Conservation (phyloP, 2,888 invertebrate genomes). For the Creontiades dilutus region DNA sequence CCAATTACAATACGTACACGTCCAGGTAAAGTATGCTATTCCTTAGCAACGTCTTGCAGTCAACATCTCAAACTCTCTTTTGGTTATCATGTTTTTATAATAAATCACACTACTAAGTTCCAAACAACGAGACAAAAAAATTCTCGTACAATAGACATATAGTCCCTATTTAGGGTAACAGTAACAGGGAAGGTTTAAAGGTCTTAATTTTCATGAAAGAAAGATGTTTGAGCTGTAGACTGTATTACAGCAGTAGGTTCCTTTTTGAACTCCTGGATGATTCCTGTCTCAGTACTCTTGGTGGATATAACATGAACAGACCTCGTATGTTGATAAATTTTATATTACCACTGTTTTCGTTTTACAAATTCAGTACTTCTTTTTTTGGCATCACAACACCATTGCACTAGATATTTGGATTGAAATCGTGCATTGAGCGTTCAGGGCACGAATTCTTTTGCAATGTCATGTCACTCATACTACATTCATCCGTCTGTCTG, state of each 20-base stretch:
- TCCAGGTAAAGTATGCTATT: constrained; percentile 68
- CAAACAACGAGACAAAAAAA: too few relatives aligned
- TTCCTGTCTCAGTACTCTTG: background rate
- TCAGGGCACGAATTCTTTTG: background rate
- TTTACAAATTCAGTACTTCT: background rate
- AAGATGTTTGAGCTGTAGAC: background rate
- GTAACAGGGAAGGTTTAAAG: too few relatives aligned
- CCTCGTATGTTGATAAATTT: constrained; percentile 28
- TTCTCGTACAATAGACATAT: too few relatives aligned
- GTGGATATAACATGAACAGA: constrained; percentile 22
- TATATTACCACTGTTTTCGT: constrained; percentile 32
- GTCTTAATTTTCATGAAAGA: background rate
- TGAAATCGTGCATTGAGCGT: background rate
- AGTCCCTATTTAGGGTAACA: too few relatives aligned
- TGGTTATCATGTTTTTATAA: too few relatives aligned
- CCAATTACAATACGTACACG: constrained; percentile 73
- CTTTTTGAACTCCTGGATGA: background rate
- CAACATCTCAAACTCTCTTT: background rate
- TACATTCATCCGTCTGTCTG: background rate
- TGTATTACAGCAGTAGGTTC: background rate
- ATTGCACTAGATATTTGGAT: background rate
- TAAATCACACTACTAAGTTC: too few relatives aligned
- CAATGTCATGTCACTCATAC: background rate
- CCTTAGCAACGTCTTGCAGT: background rate
- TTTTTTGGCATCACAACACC: background rate